Conservation (phyloP, 2,888 invertebrate genomes). For the Tridacna gigas region DNA sequence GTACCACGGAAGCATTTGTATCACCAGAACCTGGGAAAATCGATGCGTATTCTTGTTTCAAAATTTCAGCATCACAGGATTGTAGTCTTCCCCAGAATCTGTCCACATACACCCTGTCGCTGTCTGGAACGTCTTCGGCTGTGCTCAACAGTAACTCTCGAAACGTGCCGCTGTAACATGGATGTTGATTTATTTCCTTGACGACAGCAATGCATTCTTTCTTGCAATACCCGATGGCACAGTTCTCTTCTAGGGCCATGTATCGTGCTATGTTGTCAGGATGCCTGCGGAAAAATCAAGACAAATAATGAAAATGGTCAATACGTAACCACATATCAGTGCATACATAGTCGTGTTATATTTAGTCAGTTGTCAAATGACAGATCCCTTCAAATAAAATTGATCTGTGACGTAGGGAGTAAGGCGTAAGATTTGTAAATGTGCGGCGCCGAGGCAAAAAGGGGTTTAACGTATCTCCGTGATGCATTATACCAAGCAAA, state of each 20-base stretch:
- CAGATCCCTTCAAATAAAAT: no score
- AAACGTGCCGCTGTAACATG: constrained; percentile 60
- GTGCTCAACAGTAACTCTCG: not conserved
- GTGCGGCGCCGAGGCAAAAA: no score
- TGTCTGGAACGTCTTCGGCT: not conserved
- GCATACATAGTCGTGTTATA: no score
- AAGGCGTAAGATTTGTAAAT: no score
- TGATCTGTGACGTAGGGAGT: no score
- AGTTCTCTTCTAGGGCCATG: constrained; percentile 34
- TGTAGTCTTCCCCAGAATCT: constrained; percentile 36
- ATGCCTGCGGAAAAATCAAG: constrained; percentile 26
- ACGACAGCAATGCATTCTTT: constrained; percentile 54
- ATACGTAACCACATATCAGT: not conserved
- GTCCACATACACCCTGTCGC: not conserved
- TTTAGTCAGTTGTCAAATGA: no score
- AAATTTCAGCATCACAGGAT: constrained; percentile 37
- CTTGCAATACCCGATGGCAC: constrained; percentile 42
- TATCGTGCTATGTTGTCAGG: constrained; percentile 39
- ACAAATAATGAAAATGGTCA: not conserved
- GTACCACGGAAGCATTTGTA: no score
- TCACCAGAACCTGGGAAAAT: not conserved
- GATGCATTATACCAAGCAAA: no score
- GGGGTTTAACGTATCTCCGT: no score
- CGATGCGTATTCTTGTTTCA: constrained; percentile 2
- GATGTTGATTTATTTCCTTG: constrained; percentile 47